A percentile compares a stretch with the other conserved stretches of the same genome.
These are phyloP conservation scores for Pseudomugil tenellus DNA, from an alignment of 2,797 vertebrate genomes.

Conservation along the genomic window DNA sequence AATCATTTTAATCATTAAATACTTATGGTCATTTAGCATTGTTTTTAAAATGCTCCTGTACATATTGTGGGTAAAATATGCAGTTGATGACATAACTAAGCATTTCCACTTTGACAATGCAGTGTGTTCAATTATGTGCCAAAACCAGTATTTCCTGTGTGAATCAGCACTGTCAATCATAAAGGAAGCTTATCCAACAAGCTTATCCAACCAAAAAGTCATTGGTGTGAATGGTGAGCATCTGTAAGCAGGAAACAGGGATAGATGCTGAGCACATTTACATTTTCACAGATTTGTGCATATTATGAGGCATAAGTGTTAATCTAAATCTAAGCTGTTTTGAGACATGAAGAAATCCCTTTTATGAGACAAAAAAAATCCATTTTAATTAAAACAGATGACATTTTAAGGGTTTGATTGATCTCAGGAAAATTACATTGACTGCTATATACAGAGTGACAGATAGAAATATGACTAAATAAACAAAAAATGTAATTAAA, in stretches of 20 bases:
- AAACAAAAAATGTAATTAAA: conserved; percentile 28
- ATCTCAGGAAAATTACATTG: not conserved
- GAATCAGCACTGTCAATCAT: not conserved
- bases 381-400: not conserved
- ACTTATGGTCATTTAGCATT: not conserved
- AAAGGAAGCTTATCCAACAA: not conserved
- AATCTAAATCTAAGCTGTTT: no score
- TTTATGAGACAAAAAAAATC: no score
- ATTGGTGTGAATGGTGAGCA: not conserved
- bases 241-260: not conserved
- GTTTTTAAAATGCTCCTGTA: not conserved
- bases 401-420: not conserved
- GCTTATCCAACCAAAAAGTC: not conserved
- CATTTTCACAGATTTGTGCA: not conserved
- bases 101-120: not conserved
- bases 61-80: not conserved
- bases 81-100: not conserved
- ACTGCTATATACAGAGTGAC: conserved; percentile 11
- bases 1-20: no score
- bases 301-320: no score
- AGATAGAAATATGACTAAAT: conserved; percentile 32
- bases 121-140: not conserved
- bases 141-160: not conserved
- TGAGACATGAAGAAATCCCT: no score
- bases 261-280: not conserved